A percentile compares a stretch with the other conserved stretches of the same genome.
phyloP scores from a whole-genome alignment of 2,888 invertebrate species.

The Rhagonycha lutea region DNA sequence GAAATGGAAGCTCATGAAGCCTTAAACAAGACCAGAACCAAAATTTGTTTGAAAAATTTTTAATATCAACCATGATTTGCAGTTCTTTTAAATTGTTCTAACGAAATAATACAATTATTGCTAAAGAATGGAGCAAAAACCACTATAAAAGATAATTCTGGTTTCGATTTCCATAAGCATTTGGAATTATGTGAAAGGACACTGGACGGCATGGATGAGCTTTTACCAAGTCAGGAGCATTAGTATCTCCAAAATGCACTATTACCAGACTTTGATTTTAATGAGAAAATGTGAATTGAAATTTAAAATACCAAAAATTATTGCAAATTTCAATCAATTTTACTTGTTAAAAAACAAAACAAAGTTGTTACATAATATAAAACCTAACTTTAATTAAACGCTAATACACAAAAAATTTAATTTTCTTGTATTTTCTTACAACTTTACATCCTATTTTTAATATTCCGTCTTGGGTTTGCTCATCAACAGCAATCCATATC shows the following conservation, averaged over 20 bases:
- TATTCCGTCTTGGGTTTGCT: constrained; percentile 78
- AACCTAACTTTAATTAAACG: neutral
- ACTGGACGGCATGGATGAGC: neutral
- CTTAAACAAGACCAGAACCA: too few relatives aligned
- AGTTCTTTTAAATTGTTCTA: constrained; percentile 57
- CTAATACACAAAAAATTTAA: neutral
- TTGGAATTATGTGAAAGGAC: constrained; percentile 14
- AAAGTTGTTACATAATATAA: neutral
- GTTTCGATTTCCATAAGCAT: constrained; percentile 44
- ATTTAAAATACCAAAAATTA: too few relatives aligned
- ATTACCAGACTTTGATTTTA: too few relatives aligned
- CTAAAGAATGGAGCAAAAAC: constrained; percentile 55
- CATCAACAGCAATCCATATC: constrained; percentile 85
- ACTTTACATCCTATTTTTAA: constrained; percentile 51
- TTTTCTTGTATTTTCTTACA: neutral
- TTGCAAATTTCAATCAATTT: too few relatives aligned
- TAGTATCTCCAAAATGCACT: too few relatives aligned
- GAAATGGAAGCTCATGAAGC: too few relatives aligned
- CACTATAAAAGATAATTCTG: constrained; percentile 41
- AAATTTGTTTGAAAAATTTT: neutral
- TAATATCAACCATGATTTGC: constrained; percentile 21
- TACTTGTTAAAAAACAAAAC: too few relatives aligned
- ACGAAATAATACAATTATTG: constrained; percentile 54
- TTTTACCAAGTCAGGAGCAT: neutral
- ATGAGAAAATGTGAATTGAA: too few relatives aligned